Base-by-base conservation (phyloP, 2,113 vertebrate genomes). In the Rostratula benghalensis region DNA sequence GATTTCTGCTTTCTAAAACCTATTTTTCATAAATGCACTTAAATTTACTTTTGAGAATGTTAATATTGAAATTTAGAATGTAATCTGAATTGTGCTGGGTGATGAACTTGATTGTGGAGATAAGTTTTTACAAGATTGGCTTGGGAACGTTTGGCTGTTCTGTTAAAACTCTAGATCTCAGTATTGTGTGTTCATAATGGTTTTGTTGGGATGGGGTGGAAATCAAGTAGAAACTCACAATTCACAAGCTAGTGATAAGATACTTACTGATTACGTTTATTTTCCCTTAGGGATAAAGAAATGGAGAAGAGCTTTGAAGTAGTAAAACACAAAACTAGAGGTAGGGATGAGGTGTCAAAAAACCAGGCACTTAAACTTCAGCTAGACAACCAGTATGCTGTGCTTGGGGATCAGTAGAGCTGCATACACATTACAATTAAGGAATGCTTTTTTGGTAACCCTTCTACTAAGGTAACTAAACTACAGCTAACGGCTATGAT, bases 221-320 rank as follows among this genome's bases (percentile, higher is more conserved):
- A 89, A 61, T 92, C 65, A 4, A 87, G 15, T 94, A 87, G 92
- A 93, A 89, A 76, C 76, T 96, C 94, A 69, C 78, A 83, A 24
- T 83, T 92, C 67, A 69, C 30, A 22, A 96, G 63, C 59, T 91
- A 97, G 90, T 93, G 84, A 95, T 95, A 95, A 97, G 95, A 96
- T 96, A 96, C 85, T 98, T 98, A 98, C 97, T 98, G 98, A 97
- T 97, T 97, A 97, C 98, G 97, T 98, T 98, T 98, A 95, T 98
- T 98, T 98, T 98, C 96, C 98, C 98, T 25, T 98, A 99, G 99
- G 98, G 99, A 99, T 97, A 97, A 99, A 98, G 99, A 99, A 98
- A 99, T 99, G 98, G 99, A 99, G 98, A 99, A 99, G 98, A 99
- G 99, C 93, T 99, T 99, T 97, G 99, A 99, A 98, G 99, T 99